A percentile compares a stretch with the other conserved stretches of the same genome.
These are phyloP conservation scores for Rhadina sibilatrix DNA, from an alignment of 2,113 vertebrate genomes.

Conservation along the genomic window DNA sequence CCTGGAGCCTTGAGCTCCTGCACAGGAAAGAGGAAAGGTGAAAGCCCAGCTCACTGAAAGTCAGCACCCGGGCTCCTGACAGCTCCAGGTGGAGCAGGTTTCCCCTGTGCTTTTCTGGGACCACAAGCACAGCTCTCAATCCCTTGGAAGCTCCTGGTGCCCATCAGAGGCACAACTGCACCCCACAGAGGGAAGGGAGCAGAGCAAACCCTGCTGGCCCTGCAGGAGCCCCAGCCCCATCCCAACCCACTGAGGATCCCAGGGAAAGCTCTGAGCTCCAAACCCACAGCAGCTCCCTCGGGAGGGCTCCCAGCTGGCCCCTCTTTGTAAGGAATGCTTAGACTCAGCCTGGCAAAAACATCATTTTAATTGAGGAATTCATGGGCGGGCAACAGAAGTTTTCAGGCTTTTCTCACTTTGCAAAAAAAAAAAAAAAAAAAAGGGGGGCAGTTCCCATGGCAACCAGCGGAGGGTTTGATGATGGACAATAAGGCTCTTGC, in stretches of 20 bases:
- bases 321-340: not conserved
- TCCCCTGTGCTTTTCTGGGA: not conserved
- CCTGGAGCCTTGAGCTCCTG: not conserved
- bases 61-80: not conserved
- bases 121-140: not conserved
- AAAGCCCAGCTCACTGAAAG: not conserved
- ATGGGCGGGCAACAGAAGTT: not conserved
- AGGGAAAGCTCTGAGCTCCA: not conserved
- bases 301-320: not conserved
- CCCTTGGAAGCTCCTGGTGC: not conserved
- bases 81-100: not conserved
- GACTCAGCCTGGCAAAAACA: not conserved
- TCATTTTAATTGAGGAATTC: not conserved
- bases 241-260: not conserved
- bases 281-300: not conserved
- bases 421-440: not conserved
- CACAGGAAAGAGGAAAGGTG: not conserved
- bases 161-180: not conserved
- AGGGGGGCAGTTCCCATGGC: not conserved
- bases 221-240: not conserved
- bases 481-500: not conserved
- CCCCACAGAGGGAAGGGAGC: accelerated
- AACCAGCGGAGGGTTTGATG: not conserved
- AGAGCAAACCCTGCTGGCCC: not conserved
- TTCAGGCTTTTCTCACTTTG: not conserved